Conservation (phyloP, 2,888 invertebrate genomes). For the Rotaria macrura region DNA sequence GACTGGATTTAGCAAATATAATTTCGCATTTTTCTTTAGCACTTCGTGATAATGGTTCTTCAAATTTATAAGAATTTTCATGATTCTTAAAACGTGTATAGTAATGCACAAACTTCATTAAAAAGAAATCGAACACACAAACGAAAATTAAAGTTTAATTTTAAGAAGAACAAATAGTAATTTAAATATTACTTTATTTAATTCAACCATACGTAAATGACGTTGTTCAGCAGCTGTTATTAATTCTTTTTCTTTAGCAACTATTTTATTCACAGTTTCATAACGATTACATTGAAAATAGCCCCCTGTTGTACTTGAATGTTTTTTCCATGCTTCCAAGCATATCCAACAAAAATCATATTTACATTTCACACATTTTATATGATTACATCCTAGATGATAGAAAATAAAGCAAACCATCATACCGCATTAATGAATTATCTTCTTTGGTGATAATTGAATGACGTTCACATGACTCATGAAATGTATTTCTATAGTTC, state of each 20-base stretch:
- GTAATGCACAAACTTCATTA: constrained; percentile 59
- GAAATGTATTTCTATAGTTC: too few species aligned
- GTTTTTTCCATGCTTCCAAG: constrained; percentile 62
- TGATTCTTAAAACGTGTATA: constrained; percentile 60
- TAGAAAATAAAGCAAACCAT: too few species aligned
- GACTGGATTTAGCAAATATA: neutral
- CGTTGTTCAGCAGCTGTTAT: constrained; percentile 58
- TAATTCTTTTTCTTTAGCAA: constrained; percentile 56
- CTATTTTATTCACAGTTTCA: constrained; percentile 59
- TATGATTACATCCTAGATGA: constrained; percentile 58
- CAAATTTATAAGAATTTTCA: constrained; percentile 58
- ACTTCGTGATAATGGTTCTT: constrained; percentile 57
- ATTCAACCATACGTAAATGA: constrained; percentile 30
- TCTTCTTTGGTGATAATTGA: too few species aligned
- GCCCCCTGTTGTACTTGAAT: constrained; percentile 61
- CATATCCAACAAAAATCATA: constrained; percentile 66
- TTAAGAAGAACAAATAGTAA: too few species aligned
- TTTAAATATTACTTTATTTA: constrained; percentile 20
- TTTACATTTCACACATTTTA: constrained; percentile 65
- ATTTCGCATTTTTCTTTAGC: constrained; percentile 54
- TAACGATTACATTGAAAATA: constrained; percentile 61
- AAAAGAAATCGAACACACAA: neutral
- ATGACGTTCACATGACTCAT: too few species aligned
- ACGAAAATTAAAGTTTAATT: too few species aligned
- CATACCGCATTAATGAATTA: too few species aligned